These are phyloP conservation scores for Cotesia typhae DNA, from an alignment of 1,140 invertebrate genomes.

Conservation along the genomic window DNA sequence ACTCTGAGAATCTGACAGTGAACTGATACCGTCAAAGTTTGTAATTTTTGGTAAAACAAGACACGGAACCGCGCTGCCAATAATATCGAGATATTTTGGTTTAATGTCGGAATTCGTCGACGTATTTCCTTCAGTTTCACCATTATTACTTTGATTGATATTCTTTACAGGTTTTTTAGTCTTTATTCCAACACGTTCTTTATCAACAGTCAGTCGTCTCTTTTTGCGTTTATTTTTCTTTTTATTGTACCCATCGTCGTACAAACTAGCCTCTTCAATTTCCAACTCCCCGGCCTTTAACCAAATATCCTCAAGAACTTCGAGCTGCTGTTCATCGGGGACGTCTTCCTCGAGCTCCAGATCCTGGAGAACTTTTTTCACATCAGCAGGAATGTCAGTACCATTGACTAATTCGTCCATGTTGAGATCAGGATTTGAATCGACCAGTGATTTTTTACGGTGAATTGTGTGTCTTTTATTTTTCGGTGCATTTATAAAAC, in stretches of 20 bases:
- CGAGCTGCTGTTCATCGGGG: slow-evolving; percentile 77
- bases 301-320: slow-evolving; percentile 83
- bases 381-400: slow-evolving; percentile 65
- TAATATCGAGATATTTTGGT: slow-evolving; percentile 38
- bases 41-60: slow-evolving; percentile 39
- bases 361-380: slow-evolving; percentile 64
- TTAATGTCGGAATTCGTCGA: slow-evolving; percentile 28
- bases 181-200: slow-evolving; percentile 38
- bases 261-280: slow-evolving; percentile 65
- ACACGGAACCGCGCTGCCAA: slow-evolving; percentile 40
- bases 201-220: slow-evolving; percentile 43
- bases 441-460: slow-evolving; percentile 67
- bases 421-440: slow-evolving; percentile 49
- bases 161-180: slow-evolving; percentile 41
- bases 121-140: neutral
- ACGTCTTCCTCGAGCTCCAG: slow-evolving; percentile 64
- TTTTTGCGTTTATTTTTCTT: slow-evolving; percentile 61
- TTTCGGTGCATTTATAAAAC: slow-evolving; percentile 70
- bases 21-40: slow-evolving; percentile 23
- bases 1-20: slow-evolving; percentile 19
- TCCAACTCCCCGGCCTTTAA: slow-evolving; percentile 83
- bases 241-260: slow-evolving; percentile 68
- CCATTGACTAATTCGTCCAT: slow-evolving; percentile 63
- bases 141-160: slow-evolving; percentile 21
- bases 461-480: slow-evolving; percentile 74